Conservation (phyloP, 2,797 vertebrate species). For the Chiloscyllium punctatum region DNA sequence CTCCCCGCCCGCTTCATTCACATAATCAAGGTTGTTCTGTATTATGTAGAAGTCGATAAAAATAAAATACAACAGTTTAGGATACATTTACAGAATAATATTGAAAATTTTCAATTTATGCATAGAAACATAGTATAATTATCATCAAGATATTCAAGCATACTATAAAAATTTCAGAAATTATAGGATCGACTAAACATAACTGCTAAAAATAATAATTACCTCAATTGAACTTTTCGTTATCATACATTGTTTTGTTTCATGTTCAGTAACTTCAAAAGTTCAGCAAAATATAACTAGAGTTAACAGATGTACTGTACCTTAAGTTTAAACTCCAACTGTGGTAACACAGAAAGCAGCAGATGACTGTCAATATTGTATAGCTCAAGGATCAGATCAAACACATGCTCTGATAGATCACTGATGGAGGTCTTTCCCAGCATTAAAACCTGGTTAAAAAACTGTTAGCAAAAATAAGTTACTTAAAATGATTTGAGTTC, state of each 20-base stretch:
- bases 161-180: background rate
- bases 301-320: slow-evolving; percentile 63
- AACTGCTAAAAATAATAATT: background rate
- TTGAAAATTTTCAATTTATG: background rate
- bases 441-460: slow-evolving; percentile 99
- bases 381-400: slow-evolving; percentile 94
- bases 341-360: slow-evolving; percentile 91
- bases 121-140: background rate
- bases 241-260: background rate
- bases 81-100: background rate
- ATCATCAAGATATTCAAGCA: background rate
- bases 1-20: too few relatives aligned
- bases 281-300: background rate
- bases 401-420: slow-evolving; percentile 93
- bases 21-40: too few relatives aligned
- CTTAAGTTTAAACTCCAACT: slow-evolving; percentile 98
- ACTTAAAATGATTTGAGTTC: background rate
- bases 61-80: background rate
- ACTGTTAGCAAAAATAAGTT: slow-evolving; percentile 59
- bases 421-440: slow-evolving; percentile 97
- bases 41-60: background rate
- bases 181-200: background rate
- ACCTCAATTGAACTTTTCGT: background rate
- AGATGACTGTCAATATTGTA: slow-evolving; percentile 98
- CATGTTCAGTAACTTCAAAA: background rate